phyloP scores from a whole-genome alignment of 2,113 vertebrate genomes.

The Tringa solitaria region DNA sequence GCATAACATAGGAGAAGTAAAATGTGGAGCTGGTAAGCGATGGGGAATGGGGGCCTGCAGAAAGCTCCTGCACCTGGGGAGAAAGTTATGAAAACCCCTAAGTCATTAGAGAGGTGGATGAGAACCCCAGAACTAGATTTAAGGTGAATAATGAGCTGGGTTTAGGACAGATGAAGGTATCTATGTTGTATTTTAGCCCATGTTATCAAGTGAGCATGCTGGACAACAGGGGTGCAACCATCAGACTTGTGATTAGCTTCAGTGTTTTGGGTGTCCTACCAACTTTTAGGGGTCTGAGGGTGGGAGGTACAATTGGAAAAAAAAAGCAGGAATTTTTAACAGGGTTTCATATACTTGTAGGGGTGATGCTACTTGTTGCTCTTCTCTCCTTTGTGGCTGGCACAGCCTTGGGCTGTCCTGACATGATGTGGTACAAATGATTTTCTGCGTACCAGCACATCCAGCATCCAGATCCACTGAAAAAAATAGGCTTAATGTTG shows the following conservation, averaged over 20 bases:
- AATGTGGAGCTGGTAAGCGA: neutral
- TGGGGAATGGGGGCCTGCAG: neutral
- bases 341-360: neutral
- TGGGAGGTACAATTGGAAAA: neutral
- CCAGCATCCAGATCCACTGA: neutral
- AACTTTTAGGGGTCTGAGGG: neutral
- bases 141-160: neutral
- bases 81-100: neutral
- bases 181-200: neutral
- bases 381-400: neutral
- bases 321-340: neutral
- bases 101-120: neutral
- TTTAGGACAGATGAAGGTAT: neutral
- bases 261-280: neutral
- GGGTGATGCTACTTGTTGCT: neutral
- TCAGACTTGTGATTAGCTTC: neutral
- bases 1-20: neutral
- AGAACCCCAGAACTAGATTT: neutral
- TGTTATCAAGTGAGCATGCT: neutral
- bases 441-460: neutral
- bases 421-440: neutral
- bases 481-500: neutral
- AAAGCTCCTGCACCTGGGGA: neutral
- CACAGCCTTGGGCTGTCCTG: neutral
- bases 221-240: neutral